phyloP scores from a whole-genome alignment of 2,888 invertebrate genomes.

The Sinhomidia bicolor region DNA sequence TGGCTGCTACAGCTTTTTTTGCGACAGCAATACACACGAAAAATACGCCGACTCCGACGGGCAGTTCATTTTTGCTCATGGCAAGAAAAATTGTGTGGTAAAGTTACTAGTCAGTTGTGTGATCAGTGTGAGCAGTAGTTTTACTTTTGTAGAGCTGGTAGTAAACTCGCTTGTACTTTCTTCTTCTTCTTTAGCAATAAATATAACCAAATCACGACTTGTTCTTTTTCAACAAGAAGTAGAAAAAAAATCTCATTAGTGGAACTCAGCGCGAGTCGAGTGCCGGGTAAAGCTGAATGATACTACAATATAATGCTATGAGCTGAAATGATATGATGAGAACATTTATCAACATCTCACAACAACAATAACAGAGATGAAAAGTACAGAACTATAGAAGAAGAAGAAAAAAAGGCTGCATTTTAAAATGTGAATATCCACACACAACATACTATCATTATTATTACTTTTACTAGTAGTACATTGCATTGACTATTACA shows the following conservation, averaged over 20 bases:
- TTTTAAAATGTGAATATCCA: slow-evolving; percentile 22
- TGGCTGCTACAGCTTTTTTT: not conserved
- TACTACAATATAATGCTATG: too few species aligned
- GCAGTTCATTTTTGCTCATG: slow-evolving; percentile 1
- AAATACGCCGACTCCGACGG: not conserved
- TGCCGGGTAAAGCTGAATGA: slow-evolving; percentile 31
- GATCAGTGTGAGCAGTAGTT: not conserved
- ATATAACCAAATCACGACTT: slow-evolving; percentile 66
- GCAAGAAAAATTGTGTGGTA: not conserved
- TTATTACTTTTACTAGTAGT: not conserved
- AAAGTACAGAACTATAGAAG: slow-evolving; percentile 15
- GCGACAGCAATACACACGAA: slow-evolving; percentile 39
- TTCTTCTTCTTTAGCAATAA: slow-evolving; percentile 47
- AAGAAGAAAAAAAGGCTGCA: not conserved
- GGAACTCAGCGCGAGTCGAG: slow-evolving; percentile 57
- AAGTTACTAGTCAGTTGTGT: not conserved
- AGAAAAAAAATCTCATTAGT: slow-evolving; percentile 65
- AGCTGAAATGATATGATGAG: slow-evolving; percentile 42
- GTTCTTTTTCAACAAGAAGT: slow-evolving; percentile 16
- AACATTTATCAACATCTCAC: slow-evolving; percentile 58
- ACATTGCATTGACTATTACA: not conserved
- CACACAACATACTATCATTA: not conserved
- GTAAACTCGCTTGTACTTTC: slow-evolving; percentile 17
- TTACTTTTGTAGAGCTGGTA: not conserved
- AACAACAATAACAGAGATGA: slow-evolving; percentile 33